A percentile compares a stretch with the other conserved stretches of the same genome.
phyloP scores from a whole-genome alignment of 1,140 invertebrate species.

The Glossosoma conforme region DNA sequence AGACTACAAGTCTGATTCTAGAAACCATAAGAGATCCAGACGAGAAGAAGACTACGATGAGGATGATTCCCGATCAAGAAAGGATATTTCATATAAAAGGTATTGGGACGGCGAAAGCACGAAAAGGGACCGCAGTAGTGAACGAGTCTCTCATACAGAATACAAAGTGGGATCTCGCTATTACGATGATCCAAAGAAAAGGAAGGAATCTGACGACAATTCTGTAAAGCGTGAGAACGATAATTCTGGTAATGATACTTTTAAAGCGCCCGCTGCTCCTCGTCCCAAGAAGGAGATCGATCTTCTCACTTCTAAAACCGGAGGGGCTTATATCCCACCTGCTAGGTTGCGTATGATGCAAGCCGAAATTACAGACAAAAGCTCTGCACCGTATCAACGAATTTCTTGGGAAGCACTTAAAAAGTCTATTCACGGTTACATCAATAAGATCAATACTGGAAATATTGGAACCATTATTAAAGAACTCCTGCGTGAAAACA shows the following conservation, averaged over 20 bases:
- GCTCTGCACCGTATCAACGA: slow-evolving; percentile 87
- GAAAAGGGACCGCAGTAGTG: slow-evolving; percentile 1
- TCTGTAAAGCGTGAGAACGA: background rate
- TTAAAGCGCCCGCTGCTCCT: slow-evolving; percentile 33
- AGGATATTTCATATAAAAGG: slow-evolving; percentile 5
- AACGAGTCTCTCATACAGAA: slow-evolving; percentile 1
- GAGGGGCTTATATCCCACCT: slow-evolving; percentile 97
- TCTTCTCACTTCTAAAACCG: slow-evolving; percentile 78
- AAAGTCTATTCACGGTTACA: slow-evolving; percentile 97
- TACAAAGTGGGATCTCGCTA: slow-evolving; percentile 27
- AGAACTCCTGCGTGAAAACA: slow-evolving; percentile 91
- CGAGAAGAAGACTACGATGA: background rate
- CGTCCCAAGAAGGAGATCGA: slow-evolving; percentile 58
- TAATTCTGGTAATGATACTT: too few relatives aligned
- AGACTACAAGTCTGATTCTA: too few relatives aligned
- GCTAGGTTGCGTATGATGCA: slow-evolving; percentile 93
- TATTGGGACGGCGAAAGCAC: slow-evolving; percentile 19
- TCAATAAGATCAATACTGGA: slow-evolving; percentile 96
- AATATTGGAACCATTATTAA: slow-evolving; percentile 92
- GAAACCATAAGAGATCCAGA: background rate
- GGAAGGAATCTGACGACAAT: background rate
- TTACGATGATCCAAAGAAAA: slow-evolving; percentile 21
- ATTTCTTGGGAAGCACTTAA: slow-evolving; percentile 98
- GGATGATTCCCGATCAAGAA: background rate
- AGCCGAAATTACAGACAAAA: slow-evolving; percentile 89